phyloP scores from a whole-genome alignment of 2,113 vertebrate species.

The Candoia aspera region DNA sequence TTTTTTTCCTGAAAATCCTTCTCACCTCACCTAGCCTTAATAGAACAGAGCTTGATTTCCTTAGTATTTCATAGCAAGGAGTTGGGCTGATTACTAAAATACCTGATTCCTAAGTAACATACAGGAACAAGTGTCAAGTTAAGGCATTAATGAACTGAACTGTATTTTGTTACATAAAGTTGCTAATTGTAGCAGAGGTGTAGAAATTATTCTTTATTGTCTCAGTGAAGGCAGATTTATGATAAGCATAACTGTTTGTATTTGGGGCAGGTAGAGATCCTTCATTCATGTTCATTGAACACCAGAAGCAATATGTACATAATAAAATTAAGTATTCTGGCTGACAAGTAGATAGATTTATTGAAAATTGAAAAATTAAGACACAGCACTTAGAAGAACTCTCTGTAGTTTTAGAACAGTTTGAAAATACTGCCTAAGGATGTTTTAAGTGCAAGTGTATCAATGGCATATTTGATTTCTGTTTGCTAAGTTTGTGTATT shows the following conservation, averaged over 20 bases:
- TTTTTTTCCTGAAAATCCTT: neutral
- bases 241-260: neutral
- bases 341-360: neutral
- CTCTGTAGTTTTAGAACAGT: neutral
- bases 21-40: neutral
- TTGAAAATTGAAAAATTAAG: neutral
- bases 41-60: neutral
- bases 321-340: neutral
- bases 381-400: neutral
- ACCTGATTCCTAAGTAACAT: neutral
- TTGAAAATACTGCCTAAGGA: neutral
- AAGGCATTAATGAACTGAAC: neutral
- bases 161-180: neutral
- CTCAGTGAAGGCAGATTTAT: neutral
- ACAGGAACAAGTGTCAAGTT: neutral
- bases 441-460: neutral
- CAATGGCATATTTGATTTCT: neutral
- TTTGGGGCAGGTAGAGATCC: neutral
- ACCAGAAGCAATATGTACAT: neutral
- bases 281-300: neutral
- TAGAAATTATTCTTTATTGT: neutral
- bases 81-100: neutral
- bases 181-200: neutral
- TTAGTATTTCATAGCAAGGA: neutral
- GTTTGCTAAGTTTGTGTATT: neutral